Base-by-base conservation (phyloP, 2,797 vertebrate genomes). In the Stomatorhinus walkeri region DNA sequence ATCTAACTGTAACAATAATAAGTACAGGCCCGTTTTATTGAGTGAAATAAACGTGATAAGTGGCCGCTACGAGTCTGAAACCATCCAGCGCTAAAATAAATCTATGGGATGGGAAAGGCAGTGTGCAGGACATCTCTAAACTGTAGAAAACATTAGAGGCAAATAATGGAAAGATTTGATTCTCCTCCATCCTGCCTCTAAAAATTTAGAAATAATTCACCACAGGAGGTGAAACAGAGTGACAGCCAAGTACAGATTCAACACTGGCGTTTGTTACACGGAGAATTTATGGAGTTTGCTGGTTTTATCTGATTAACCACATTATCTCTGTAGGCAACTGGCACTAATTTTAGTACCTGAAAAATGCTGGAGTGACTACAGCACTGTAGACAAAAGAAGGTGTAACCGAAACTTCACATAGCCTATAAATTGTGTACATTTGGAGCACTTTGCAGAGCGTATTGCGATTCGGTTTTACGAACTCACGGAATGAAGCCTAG, bases 1-100 rank as follows among this genome's bases (percentile, higher is more conserved):
- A 81, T 46, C 76, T 40, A 46, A 81, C 36, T 81, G 76, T 81
- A 9, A 81, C 36, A 81, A 46, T 81, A 81, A 81, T 81, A 81
- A 46, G 19, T 81, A 81, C 76, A 46, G 36, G 32, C 5, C 36
- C 32, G 72, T 79, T 81, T 43, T 43, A 81, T 46, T 46, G 32
- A 81, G 76, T 19, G 76, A 81, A 81, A 46, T 81, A 81, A 46
- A 81, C 76, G 36, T 81, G 76, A n/a, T 81, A 8, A 46, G 36
- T 81, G 76, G 76, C 36, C 19, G 76, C 76, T 81, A 19, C 36
- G 36, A 46, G 76, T 46, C 76, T 43, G 2, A 81, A 40, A 81
- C 72, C 76, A 43, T 81, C 16, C 28, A 72, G 32, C 68, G 32
- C 68, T 72, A 46, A 43, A n/a, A 46, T 19, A 46, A 43, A 46